phyloP scores from a whole-genome alignment of 2,888 invertebrate species.

The Tinea trinotella region DNA sequence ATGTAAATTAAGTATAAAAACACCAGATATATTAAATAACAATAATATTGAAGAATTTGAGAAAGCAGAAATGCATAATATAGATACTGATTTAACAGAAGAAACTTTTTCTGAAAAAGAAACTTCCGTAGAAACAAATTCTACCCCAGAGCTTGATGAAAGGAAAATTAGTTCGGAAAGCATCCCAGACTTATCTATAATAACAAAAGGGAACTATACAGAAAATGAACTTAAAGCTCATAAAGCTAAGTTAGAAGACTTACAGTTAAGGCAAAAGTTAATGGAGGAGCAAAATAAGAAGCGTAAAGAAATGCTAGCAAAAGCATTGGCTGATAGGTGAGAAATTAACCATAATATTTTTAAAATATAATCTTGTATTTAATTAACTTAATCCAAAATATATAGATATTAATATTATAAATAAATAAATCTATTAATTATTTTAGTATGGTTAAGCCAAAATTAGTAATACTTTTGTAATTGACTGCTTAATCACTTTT shows the following conservation, averaged over 20 bases:
- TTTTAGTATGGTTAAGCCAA: too few relatives aligned
- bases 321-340: conserved; percentile 82
- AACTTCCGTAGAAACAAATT: too few relatives aligned
- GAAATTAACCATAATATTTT: not conserved
- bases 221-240: conserved; percentile 54
- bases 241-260: conserved; percentile 74
- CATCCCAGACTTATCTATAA: conserved; percentile 34
- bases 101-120: not conserved
- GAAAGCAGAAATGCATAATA: not conserved
- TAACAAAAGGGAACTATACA: conserved; percentile 47
- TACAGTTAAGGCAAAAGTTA: conserved; percentile 79
- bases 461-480: too few relatives aligned
- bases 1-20: conserved; percentile 52
- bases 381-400: too few relatives aligned
- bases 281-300: conserved; percentile 87
- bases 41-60: conserved; percentile 24
- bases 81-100: conserved; percentile 19
- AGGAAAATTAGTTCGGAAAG: conserved; percentile 32
- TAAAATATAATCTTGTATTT: too few relatives aligned
- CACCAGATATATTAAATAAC: conserved; percentile 24
- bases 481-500: too few relatives aligned
- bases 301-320: conserved; percentile 79
- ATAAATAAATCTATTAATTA: too few relatives aligned
- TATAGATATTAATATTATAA: too few relatives aligned
- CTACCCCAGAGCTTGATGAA: not conserved